Evolutionary conservation across 2,797 vertebrate genomes (phyloP).

Genomic region (Erethizon dorsatum): DNA sequence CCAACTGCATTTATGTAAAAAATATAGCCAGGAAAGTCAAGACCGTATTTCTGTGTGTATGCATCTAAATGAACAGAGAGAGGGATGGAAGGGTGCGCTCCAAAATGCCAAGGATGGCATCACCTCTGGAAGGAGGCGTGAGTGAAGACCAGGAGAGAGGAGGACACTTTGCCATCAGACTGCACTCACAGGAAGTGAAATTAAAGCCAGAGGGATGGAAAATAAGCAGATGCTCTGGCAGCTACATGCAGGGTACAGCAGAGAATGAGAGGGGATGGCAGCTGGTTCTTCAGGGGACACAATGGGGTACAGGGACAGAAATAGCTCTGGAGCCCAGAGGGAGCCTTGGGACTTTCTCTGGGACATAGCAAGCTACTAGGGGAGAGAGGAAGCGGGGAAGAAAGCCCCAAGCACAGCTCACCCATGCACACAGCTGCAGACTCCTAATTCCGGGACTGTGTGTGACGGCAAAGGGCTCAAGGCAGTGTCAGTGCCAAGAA

Average conservation of each 20-base stretch:
- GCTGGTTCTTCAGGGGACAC: not conserved
- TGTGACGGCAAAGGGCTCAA: too few species aligned
- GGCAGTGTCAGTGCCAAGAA: rapidly evolving
- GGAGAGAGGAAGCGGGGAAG: not conserved
- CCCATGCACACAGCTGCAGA: rapidly evolving
- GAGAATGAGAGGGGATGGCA: not conserved
- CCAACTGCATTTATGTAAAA: not conserved
- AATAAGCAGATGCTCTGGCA: rapidly evolving
- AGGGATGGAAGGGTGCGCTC: not conserved
- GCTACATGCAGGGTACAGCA: rapidly evolving
- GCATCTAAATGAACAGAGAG: rapidly evolving
- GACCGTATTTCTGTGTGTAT: rapidly evolving
- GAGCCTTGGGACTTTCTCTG: rapidly evolving
- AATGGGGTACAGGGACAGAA: not conserved
- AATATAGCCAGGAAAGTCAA: not conserved
- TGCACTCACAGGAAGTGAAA: rapidly evolving
- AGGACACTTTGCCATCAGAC: not conserved
- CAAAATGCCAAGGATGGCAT: rapidly evolving
- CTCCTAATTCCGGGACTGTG: rapidly evolving
- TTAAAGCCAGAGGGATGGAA: not conserved
- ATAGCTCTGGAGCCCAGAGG: not conserved
- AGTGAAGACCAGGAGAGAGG: rapidly evolving
- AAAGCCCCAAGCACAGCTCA: not conserved
- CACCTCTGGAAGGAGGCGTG: rapidly evolving
- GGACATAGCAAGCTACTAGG: not conserved